Evolutionary conservation across 2,797 vertebrate genomes (phyloP).

Genomic region (Propithecus perrieri): DNA sequence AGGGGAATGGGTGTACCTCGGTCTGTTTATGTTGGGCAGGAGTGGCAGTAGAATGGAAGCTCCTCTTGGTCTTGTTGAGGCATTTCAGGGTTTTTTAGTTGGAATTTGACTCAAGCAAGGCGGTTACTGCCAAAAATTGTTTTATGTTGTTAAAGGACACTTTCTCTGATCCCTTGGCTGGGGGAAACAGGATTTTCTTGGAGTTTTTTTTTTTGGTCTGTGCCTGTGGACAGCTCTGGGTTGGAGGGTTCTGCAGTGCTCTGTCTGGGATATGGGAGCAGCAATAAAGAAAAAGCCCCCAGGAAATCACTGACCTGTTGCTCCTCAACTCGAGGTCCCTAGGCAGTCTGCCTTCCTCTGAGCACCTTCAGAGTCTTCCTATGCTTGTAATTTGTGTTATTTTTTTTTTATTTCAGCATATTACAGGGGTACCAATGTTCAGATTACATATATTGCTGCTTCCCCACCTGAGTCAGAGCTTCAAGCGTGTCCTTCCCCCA

Average conservation of each 20-base stretch:
- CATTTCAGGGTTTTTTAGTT: not conserved
- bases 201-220: not conserved
- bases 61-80: not conserved
- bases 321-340: fast-evolving
- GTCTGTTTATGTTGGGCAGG: not conserved
- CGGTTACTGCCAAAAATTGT: not conserved
- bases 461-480: too few species aligned
- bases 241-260: not conserved
- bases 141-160: not conserved
- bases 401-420: not conserved
- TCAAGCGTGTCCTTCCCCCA: too few species aligned
- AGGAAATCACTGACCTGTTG: fast-evolving
- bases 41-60: fast-evolving
- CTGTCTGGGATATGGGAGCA: not conserved
- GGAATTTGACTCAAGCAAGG: not conserved
- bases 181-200: not conserved
- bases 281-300: not conserved
- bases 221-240: not conserved
- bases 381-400: not conserved
- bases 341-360: too few species aligned
- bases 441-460: too few species aligned
- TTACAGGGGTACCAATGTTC: too few species aligned
- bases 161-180: not conserved
- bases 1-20: not conserved
- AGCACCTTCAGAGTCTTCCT: not conserved